Percentiles rank a stretch among this genome's conserved stretches.
These are phyloP conservation scores for Galagoides demidoff DNA, from an alignment of 2,797 vertebrate genomes.

Conservation along the genomic window DNA sequence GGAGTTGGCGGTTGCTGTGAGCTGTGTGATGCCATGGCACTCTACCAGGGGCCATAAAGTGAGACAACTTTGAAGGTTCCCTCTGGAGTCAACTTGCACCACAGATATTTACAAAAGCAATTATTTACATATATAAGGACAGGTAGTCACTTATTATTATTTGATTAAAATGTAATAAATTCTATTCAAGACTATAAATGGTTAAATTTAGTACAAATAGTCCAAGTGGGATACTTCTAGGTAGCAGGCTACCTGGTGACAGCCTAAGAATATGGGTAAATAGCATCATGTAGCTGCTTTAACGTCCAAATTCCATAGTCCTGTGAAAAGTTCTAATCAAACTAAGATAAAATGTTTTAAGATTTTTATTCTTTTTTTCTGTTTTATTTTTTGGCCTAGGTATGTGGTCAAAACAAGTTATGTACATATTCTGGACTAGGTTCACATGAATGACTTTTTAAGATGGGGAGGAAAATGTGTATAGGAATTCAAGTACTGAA, in stretches of 20 bases:
- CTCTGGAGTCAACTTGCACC: background rate
- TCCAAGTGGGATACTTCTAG: background rate
- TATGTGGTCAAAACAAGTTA: background rate
- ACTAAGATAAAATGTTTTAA: background rate
- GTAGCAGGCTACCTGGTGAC: background rate
- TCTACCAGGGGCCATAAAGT: background rate
- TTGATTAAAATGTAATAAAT: slow-evolving; percentile 20
- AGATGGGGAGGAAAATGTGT: slow-evolving; percentile 7
- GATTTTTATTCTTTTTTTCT: background rate
- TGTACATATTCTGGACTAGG: background rate
- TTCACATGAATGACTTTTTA: background rate
- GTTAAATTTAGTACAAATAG: slow-evolving; percentile 40
- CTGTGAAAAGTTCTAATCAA: background rate
- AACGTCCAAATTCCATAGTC: slow-evolving; percentile 30
- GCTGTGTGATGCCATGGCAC: background rate
- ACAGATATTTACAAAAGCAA: slow-evolving; percentile 45
- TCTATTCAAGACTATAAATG: slow-evolving; percentile 33
- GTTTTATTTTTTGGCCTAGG: background rate
- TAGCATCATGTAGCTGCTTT: background rate
- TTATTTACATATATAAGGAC: slow-evolving; percentile 26
- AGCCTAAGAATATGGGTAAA: background rate
- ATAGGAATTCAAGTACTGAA: background rate
- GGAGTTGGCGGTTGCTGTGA: too few relatives aligned
- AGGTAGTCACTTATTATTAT: slow-evolving; percentile 27
- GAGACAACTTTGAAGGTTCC: slow-evolving; percentile 18